A percentile compares a stretch with the other conserved stretches of the same genome.
Evolutionary conservation across 2,888 invertebrate genomes (phyloP).

Genomic region (Emmelina monodactyla): DNA sequence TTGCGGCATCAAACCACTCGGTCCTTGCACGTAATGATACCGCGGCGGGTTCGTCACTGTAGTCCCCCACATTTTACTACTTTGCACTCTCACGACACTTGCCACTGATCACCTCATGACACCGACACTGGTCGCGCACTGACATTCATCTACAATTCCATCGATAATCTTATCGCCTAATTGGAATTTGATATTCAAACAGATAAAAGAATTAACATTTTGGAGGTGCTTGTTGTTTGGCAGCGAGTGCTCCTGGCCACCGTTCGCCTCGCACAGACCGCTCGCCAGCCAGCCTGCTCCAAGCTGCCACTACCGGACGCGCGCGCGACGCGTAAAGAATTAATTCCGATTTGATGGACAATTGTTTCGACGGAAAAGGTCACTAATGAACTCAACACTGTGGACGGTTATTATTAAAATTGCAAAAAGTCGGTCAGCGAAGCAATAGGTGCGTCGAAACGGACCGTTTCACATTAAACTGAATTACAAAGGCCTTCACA

Average conservation of each 20-base stretch:
- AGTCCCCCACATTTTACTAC: conserved; percentile 55
- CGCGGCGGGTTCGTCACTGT: conserved; percentile 56
- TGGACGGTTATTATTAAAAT: not conserved
- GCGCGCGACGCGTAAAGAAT: conserved; percentile 53
- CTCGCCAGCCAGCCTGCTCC: too few species aligned
- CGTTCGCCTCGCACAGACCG: conserved; percentile 53
- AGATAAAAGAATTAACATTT: conserved; percentile 1
- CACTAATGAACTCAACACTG: conserved; percentile 27
- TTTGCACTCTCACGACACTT: conserved; percentile 30
- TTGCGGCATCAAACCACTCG: conserved; percentile 33
- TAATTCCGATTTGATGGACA: conserved; percentile 53
- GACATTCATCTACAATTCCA: conserved; percentile 32
- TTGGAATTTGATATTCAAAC: conserved; percentile 31
- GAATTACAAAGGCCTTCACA: conserved; percentile 10
- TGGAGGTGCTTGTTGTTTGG: not conserved
- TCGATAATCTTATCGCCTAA: conserved; percentile 36
- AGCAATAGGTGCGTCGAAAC: conserved; percentile 16
- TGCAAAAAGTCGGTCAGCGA: conserved; percentile 19
- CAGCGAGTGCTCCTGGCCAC: conserved; percentile 45
- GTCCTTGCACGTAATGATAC: conserved; percentile 50
- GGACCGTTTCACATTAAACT: conserved; percentile 11
- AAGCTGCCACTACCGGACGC: conserved; percentile 53
- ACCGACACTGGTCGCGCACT: conserved; percentile 36
- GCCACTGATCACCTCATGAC: conserved; percentile 46
- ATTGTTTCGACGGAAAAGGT: conserved; percentile 50